These are phyloP conservation scores for Andrena fulva DNA, from an alignment of 2,888 invertebrate genomes.

Conservation along the genomic window DNA sequence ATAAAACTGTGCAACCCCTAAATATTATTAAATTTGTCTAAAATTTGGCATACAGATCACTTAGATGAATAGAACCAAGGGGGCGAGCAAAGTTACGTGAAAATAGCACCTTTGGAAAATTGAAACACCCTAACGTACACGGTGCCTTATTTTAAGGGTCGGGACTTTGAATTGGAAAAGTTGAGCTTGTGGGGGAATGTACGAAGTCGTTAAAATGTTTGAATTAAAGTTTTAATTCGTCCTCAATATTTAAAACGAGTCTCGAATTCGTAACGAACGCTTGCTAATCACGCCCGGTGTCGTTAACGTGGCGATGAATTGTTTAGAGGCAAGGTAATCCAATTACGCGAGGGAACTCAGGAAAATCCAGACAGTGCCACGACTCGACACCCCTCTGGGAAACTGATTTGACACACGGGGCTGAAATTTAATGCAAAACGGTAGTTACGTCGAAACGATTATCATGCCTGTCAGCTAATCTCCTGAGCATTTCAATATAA, in stretches of 20 bases:
- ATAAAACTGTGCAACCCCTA: too few species aligned
- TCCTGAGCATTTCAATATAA: slow-evolving; percentile 34
- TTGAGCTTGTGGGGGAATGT: neutral
- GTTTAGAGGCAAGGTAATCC: slow-evolving; percentile 31
- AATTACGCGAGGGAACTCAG: slow-evolving; percentile 28
- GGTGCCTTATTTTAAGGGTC: neutral
- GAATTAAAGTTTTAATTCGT: neutral
- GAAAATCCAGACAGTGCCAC: slow-evolving; percentile 25
- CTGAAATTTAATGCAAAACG: slow-evolving; percentile 53
- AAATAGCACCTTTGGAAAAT: too few species aligned
- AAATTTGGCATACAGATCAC: too few species aligned
- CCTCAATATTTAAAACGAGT: neutral
- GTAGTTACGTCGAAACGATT: slow-evolving; percentile 44
- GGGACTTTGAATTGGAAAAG: neutral
- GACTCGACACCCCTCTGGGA: slow-evolving; percentile 39
- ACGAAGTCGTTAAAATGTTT: neutral
- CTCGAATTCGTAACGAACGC: neutral
- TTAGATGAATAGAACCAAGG: too few species aligned
- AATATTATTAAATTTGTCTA: too few species aligned
- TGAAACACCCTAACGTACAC: neutral
- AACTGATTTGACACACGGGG: slow-evolving; percentile 16
- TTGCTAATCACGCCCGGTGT: neutral
- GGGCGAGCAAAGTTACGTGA: too few species aligned
- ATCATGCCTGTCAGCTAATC: slow-evolving; percentile 29
- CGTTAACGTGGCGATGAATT: slow-evolving; percentile 27